Evolutionary conservation across 2,888 invertebrate genomes (phyloP), one percentile per base, ranked within the genome.

Genomic region (Orthosia gothica): DNA sequence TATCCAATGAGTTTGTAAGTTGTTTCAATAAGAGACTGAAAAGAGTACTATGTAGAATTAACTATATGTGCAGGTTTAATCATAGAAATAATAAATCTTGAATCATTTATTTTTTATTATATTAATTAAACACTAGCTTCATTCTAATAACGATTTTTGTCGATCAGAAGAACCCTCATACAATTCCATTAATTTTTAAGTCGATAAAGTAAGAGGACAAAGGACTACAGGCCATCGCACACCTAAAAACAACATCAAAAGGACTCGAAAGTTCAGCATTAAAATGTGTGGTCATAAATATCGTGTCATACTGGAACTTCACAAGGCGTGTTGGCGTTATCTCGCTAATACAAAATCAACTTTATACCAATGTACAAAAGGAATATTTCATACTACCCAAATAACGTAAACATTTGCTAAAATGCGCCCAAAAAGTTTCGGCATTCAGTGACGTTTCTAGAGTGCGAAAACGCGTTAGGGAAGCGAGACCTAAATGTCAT

Each of bases 61-160:
- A 55, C 18, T 55, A 20, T 26, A 11, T 50, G 20, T 15, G 40
- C 52, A 55, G 52, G 67, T 54, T 52, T 32, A 62, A 26, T 61
- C 52, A 52, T 59, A 45, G 47, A 40, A 59, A 59, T 23, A 32
- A 59, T 50, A 20, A 18, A 67, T 77, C 58, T 16, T 47, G 45
- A 50, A 73, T 23, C n/a, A 40, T 26, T 20, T 26, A 55, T n/a
- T 23, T 69, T 68, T 49, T 49, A 54, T 54, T 49, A n/a, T 20
- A 59, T 32, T 65, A 58, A 59, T 32, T 65, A 58, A 70, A 62
- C n/a, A 62, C 55, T 78, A 78, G 50, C 61, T 78, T 75, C 54
- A 18, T 55, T 61, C 20, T 32, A 52, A 49, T 40, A 52, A 47
- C 49, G n/a, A 52, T 23, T 61, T 61, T 2, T n/a, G n/a, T 45